Evolutionary conservation across 2,888 invertebrate genomes (phyloP), one percentile per base, ranked within the genome.

Genomic region (Cremastinae sp.): DNA sequence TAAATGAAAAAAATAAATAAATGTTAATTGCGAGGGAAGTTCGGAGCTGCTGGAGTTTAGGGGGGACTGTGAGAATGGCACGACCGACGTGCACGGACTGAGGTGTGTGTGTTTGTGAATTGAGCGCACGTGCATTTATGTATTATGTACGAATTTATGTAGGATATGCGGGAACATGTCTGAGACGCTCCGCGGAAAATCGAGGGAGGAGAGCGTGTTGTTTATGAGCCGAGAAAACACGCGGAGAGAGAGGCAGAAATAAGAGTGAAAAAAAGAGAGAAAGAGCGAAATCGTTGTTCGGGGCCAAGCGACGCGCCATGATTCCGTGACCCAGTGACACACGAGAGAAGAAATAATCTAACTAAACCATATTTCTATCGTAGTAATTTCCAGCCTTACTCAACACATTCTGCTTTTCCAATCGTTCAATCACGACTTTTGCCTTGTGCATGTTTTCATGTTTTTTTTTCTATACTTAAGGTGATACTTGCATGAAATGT

Each of bases 1-100:
- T n/a, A n/a, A n/a, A n/a, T n/a, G n/a, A n/a, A n/a, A 22, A 59
- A 28, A 12, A 41, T 4, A 12, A 1, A 12, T 12, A 56, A 22
- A 61, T 47, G 22, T 53, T 68, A 64, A 71, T 68, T 53, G 4
- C 18, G 58, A 71, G 43, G 36, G 66, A 41, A 78, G 68, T 74
- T 61, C 68, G 28, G 58, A 70, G 71, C 51, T 56, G 56, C 54
- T 54, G 62, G 66, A 75, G 75, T 75, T 79, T 64, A 70, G 71
- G 74, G 73, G 71, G 74, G 75, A 78, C 79, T 80, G 79, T 80
- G 80, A 79, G 80, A 80, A 80, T 78, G 79, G 78, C 80, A 79
- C 78, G 80, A 80, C 80, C 80, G 78, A 76, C 58, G 74, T 47
- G 70, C 74, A 51, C 70, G 59, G 28, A 5, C 49, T 16, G 38